Evolutionary conservation across 2,113 vertebrate species (phyloP), one percentile per base, ranked within the genome.

Genomic region (Lethenteron reissneri): DNA sequence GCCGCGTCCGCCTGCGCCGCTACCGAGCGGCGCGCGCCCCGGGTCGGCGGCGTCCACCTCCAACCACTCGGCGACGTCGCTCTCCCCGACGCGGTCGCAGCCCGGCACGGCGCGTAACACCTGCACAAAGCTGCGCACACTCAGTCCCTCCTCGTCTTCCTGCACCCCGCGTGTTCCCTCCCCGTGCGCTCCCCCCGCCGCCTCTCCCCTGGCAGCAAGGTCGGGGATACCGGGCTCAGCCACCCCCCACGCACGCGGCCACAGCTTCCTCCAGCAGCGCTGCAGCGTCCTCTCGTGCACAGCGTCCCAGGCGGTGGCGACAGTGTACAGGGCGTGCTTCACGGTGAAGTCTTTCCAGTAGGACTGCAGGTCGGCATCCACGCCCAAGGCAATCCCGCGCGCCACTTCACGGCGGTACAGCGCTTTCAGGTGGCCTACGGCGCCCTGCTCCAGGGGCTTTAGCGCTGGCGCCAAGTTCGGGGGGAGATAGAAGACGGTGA

Each of bases 221-320:
- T 41, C 41, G 41, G 41, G 41, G 41, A 41, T 41, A 41, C 41
- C 41, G 41, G 41, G 5, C 41, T 41, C 41, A 41, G 41, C 41
- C 41, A 41, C 41, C 41, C 41, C 41, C 41, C 41, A 41, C n/a
- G 25, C 25, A 69, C 11, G 25, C n/a, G 64, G 64, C 64, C 64
- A 69, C 25, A 69, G 64, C 64, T 69, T 69, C 3, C 64, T 69
- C 64, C 64, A 69, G n/a, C n/a, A 69, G 25, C 11, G 8, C 25
- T 69, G 64, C 64, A 69, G 64, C 11, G 64, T 69, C 11, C n/a
- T 69, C 64, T 69, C n/a, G 64, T 69, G n/a, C 64, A 69, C 64
- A n/a, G n/a, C 25, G n/a, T 69, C 64, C 64, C 64, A 69, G 64
- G 64, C 64, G 9, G 64, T 11, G 64, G 64, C 64, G 25, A 69